Evolutionary conservation across 2,797 vertebrate species (phyloP), one percentile per base, ranked within the genome.

Genomic region (Stomatorhinus walkeri): DNA sequence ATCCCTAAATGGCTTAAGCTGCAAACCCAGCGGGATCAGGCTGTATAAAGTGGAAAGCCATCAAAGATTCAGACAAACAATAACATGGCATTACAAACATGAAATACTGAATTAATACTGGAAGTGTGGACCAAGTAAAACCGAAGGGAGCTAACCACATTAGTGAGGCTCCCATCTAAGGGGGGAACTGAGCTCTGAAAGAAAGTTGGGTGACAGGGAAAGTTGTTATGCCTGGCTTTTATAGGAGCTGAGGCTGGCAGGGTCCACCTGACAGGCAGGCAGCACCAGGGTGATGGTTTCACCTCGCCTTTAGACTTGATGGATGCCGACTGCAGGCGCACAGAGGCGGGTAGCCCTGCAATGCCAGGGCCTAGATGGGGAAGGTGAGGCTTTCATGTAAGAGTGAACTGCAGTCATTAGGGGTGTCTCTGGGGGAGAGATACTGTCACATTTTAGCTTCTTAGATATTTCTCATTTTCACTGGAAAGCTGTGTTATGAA

Each of bases 301-400:
- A 56, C 19, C 16, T 40, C 14, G 24, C 22, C 10, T 46, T 81
- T 28, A 10, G 6, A 14, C 52, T 87, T 87, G 59, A 87, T 56
- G 85, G 85, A 86, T 56, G 52, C 85, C 56, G 85, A 86, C 85
- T 51, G 28, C 24, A 56, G 85, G 6, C 48, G 14, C 16, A 59
- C 28, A 56, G 40, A 87, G 52, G 19, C 32, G 10, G 32, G 28
- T 87, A 54, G 28, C 52, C 52, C 8, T 36, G 52, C 32, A 36
- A 16, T 43, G 28, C 85, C 32, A 6, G 51, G 14, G 28, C 24
- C 51, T 52, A 10, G 4, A 19, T 28, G 51, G 48, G 51, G 52
- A 32, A 86, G 51, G 85, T 52, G 52, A 59, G 54, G 49, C 85
- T 87, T 87, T 87, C 83, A 59, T 87, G 85, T 61, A 10, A 59